Conservation (phyloP, 2,888 invertebrate species). For the Philereme vetulata region DNA sequence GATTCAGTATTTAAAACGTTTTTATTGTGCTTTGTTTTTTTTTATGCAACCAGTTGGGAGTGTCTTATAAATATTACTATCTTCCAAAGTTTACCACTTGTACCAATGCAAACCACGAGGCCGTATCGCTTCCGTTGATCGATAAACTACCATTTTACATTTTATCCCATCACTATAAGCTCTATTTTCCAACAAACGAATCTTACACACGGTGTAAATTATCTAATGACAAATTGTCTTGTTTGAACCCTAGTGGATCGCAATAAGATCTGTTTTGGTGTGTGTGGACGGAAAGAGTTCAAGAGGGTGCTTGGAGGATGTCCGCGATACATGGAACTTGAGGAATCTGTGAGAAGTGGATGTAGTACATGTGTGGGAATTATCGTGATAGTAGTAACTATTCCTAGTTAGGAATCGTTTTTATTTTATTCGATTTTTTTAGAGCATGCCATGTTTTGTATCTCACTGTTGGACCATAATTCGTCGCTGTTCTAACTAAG, state of each 20-base stretch:
- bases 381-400: background rate
- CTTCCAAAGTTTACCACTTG: constrained; percentile 36
- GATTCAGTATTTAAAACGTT: too few species aligned
- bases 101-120: constrained; percentile 56
- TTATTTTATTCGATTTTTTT: too few species aligned
- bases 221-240: constrained; percentile 19
- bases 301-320: constrained; percentile 65
- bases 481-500: too few species aligned
- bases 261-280: constrained; percentile 44
- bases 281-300: constrained; percentile 58
- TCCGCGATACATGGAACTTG: constrained; percentile 49
- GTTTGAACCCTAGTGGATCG: constrained; percentile 33
- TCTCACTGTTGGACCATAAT: too few species aligned
- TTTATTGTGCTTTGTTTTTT: too few species aligned
- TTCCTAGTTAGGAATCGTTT: too few species aligned
- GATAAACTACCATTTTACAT: constrained; percentile 37
- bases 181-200: constrained; percentile 12
- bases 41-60: too few species aligned
- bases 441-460: too few species aligned
- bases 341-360: constrained; percentile 22
- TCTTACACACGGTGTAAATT: constrained; percentile 9
- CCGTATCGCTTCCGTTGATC: constrained; percentile 63
- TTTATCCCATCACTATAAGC: constrained; percentile 11
- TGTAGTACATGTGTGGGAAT: constrained; percentile 10
- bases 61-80: too few species aligned